phyloP scores from a whole-genome alignment of 2,113 vertebrate genomes.

The Procavia capensis region DNA sequence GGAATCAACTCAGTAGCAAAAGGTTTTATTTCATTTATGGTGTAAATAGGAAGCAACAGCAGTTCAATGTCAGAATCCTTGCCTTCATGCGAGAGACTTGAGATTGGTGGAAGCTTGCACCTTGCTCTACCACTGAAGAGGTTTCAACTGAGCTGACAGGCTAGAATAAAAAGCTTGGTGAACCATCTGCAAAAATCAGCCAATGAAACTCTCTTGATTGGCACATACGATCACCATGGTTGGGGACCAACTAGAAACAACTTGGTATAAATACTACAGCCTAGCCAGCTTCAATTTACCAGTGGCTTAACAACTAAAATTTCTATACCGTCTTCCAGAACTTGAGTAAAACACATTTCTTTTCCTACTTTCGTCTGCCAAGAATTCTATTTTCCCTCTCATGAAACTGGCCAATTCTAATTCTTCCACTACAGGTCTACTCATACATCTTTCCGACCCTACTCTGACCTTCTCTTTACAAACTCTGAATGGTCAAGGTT shows the following conservation, averaged over 20 bases:
- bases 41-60: not conserved
- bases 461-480: not conserved
- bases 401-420: not conserved
- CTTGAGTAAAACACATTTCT: not conserved
- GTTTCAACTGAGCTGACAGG: too few relatives aligned
- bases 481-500: not conserved
- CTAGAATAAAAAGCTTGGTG: not conserved
- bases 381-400: not conserved
- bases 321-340: not conserved
- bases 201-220: not conserved
- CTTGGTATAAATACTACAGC: not conserved
- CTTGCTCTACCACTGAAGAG: not conserved
- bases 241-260: not conserved
- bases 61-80: not conserved
- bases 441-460: not conserved
- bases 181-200: not conserved
- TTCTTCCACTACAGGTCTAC: not conserved
- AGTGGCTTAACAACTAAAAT: not conserved
- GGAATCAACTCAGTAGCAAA: too few relatives aligned
- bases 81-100: not conserved
- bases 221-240: not conserved
- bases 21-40: not conserved
- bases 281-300: not conserved
- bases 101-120: not conserved
- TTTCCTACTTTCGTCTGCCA: not conserved